Conservation (phyloP, 2,797 vertebrate species). For the Amblyopsis hoosieri region DNA sequence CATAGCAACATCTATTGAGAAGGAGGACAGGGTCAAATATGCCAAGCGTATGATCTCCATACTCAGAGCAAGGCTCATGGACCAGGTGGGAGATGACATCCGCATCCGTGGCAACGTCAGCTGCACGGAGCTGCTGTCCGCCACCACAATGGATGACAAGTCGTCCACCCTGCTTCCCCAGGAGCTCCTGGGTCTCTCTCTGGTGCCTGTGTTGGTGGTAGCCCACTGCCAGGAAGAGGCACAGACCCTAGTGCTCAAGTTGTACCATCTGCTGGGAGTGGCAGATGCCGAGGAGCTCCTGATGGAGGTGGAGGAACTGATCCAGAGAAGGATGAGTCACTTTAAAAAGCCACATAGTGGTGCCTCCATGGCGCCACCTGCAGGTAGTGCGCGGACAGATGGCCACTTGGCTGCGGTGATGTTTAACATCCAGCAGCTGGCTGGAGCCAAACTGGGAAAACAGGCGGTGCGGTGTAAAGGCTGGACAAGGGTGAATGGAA, state of each 20-base stretch:
- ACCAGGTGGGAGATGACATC: conserved; percentile 40
- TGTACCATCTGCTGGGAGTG: conserved; percentile 73
- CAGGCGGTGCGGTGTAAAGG: conserved; percentile 52
- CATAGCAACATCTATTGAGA: not conserved
- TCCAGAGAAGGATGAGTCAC: conserved; percentile 53
- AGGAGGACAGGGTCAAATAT: conserved; percentile 37
- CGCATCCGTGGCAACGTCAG: conserved; percentile 58
- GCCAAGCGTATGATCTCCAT: conserved; percentile 51
- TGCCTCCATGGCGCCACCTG: conserved; percentile 6
- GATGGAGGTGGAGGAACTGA: conserved; percentile 69
- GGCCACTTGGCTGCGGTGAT: conserved; percentile 70
- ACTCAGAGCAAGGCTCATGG: conserved; percentile 57
- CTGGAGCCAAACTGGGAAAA: conserved; percentile 22
- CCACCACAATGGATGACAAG: conserved; percentile 66
- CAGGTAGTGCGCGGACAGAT: conserved; percentile 16
- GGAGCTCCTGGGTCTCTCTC: conserved; percentile 78
- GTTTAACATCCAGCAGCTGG: conserved; percentile 76
- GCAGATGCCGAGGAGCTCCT: conserved; percentile 71
- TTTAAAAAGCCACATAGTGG: conserved; percentile 19
- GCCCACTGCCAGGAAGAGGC: conserved; percentile 76
- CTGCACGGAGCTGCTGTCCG: conserved; percentile 76
- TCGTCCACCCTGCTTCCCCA: conserved; percentile 63
- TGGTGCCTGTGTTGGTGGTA: conserved; percentile 79
- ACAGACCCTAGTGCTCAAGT: conserved; percentile 56
- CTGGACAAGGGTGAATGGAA: conserved; percentile 68